Base-by-base conservation (phyloP, 2,888 invertebrate genomes). In the Clanis bilineata region DNA sequence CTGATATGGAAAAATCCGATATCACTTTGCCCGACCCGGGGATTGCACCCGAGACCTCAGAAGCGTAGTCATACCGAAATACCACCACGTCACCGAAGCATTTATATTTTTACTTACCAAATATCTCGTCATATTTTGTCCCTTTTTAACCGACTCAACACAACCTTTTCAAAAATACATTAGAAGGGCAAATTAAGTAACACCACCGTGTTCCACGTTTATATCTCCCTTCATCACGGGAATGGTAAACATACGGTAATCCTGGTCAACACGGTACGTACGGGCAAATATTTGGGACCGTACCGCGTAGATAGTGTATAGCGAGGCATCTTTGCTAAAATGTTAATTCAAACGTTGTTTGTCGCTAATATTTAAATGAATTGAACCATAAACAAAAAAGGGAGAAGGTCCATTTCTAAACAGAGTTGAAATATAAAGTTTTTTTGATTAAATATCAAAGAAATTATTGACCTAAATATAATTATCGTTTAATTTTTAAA, bases 231-330 rank as follows among this genome's bases (percentile, higher is more conserved):
- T 67, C 69, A 66, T 68, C 69, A 68, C 64, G 66, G 64, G 63
- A 57, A 44, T 61, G 56, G 64, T 67, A 73, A 71, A 73, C 69
- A 71, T 62, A 22, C 65, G 64, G 69, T 69, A 67, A 70, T 70
- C 67, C 66, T 65, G 67, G 71, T 71, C 73, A 69, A 70, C 71
- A 68, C 61, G 58, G 60, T 62, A 39, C 65, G 64, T 56, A 65
- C 66, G 64, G 66, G 71, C 64, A 71, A 73, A 73, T 69, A 71
- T 72, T 73, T 70, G 70, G 62, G 18, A 18, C 57, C 36, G 15
- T 18, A 15, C 15, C 39, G 1, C 22, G 9, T 44, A 10, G 28
- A 10, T 51, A 28, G 47, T 51, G 28, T 12, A 22, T 15, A 32
- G 32, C n/a, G 10, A 23, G 47, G 18, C 15, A 32, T 23, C 21